phyloP scores from a whole-genome alignment of 2,888 invertebrate species.

The Cosmopolites sordidus region DNA sequence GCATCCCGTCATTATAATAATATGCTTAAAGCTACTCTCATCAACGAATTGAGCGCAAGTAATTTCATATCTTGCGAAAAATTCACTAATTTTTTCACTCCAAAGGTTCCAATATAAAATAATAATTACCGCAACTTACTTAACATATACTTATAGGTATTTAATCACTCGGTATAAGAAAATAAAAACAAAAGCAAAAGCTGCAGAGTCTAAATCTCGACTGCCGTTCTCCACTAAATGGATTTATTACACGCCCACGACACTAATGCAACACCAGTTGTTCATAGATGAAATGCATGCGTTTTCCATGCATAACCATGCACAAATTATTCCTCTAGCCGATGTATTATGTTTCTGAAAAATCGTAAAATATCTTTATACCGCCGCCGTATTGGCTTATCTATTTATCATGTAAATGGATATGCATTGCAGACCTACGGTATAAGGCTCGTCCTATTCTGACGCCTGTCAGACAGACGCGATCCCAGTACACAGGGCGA shows the following conservation, averaged over 20 bases:
- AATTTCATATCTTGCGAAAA: too few species aligned
- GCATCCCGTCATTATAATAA: too few species aligned
- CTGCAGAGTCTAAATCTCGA: too few species aligned
- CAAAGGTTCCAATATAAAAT: too few species aligned
- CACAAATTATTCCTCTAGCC: slow-evolving; percentile 19
- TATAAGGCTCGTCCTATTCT: slow-evolving; percentile 12
- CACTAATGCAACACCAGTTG: slow-evolving; percentile 4
- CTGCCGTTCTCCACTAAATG: not conserved
- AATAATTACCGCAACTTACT: too few species aligned
- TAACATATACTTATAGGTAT: too few species aligned
- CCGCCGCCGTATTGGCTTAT: slow-evolving; percentile 15
- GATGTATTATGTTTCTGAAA: slow-evolving; percentile 22
- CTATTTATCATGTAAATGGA: slow-evolving; percentile 24
- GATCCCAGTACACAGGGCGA: slow-evolving; percentile 37
- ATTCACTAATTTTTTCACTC: too few species aligned
- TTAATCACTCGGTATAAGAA: too few species aligned
- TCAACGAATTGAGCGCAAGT: too few species aligned
- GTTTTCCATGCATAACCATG: slow-evolving; percentile 22
- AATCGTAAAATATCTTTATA: slow-evolving; percentile 23
- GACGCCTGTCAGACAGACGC: slow-evolving; percentile 30
- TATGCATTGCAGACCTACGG: slow-evolving; percentile 16
- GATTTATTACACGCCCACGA: slow-evolving; percentile 4
- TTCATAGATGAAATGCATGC: slow-evolving; percentile 14
- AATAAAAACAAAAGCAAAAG: too few species aligned
- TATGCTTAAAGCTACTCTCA: too few species aligned